Conservation (phyloP, 2,888 invertebrate species). For the Seladonia tumulorum region DNA sequence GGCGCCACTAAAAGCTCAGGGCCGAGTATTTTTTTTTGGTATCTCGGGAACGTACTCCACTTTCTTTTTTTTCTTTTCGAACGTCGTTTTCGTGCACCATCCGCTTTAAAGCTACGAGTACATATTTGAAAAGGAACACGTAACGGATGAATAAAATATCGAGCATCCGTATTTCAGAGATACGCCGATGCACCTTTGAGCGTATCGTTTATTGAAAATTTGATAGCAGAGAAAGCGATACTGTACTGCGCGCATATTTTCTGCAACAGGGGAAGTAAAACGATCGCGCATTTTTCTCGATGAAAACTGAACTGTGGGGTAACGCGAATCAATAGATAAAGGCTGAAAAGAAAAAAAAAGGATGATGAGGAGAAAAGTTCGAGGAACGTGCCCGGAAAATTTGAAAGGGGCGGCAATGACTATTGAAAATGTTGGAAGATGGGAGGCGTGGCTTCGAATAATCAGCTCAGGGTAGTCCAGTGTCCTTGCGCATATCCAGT, state of each 20-base stretch:
- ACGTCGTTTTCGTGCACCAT: neutral
- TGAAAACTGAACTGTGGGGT: neutral
- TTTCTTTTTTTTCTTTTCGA: conserved; percentile 5
- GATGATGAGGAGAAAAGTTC: conserved; percentile 3
- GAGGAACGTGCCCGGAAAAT: conserved; percentile 28
- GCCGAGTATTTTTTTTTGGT: conserved; percentile 30
- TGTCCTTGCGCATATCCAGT: conserved; percentile 67
- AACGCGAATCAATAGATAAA: neutral
- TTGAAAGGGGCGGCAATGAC: conserved; percentile 47
- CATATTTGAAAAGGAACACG: neutral
- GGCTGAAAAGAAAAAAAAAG: neutral
- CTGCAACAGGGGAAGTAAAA: neutral
- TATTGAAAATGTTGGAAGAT: conserved; percentile 42
- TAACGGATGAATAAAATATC: neutral
- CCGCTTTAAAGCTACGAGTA: neutral
- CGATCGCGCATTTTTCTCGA: neutral
- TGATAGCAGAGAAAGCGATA: neutral
- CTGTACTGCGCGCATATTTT: neutral
- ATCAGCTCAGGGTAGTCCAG: conserved; percentile 59
- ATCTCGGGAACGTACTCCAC: conserved; percentile 13
- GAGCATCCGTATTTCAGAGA: neutral
- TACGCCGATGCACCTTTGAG: neutral
- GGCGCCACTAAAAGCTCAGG: conserved; percentile 46
- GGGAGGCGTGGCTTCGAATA: conserved; percentile 64
- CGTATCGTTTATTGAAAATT: neutral